Percentiles rank a stretch among this genome's conserved stretches.
Conservation (phyloP, 2,888 invertebrate genomes). For the Cryptocephalus moraei region DNA sequence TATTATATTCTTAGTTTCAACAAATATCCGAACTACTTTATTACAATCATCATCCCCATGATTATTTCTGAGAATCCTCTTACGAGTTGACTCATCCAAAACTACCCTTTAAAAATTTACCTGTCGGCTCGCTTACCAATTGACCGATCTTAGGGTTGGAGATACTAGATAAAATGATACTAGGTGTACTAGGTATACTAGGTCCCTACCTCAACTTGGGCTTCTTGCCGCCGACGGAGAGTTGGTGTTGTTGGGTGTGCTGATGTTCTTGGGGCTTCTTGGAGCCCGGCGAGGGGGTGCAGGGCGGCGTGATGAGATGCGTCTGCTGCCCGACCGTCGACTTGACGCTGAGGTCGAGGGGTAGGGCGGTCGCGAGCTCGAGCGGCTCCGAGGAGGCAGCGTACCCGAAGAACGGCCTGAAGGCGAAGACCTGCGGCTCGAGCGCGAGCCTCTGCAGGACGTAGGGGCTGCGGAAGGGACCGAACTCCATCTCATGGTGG, state of each 20-base stretch:
- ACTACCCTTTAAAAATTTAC: no score
- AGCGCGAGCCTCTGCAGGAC: slow-evolving; percentile 31
- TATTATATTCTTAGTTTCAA: no score
- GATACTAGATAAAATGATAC: no score
- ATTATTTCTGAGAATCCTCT: no score
- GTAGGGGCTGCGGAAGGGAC: slow-evolving; percentile 15
- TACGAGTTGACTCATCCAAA: no score
- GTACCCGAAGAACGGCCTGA: slow-evolving; percentile 16
- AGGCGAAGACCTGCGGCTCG: slow-evolving; percentile 27
- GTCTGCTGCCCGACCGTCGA: slow-evolving; percentile 21
- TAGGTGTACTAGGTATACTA: no score
- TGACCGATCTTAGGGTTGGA: no score
- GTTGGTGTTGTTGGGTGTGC: background rate
- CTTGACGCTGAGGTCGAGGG: slow-evolving; percentile 69
- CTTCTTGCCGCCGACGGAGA: slow-evolving; percentile 32
- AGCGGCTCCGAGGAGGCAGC: slow-evolving; percentile 47
- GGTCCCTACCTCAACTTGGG: slow-evolving; percentile 21
- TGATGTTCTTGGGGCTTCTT: slow-evolving; percentile 10
- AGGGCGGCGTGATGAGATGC: slow-evolving; percentile 66
- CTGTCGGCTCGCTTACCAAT: no score
- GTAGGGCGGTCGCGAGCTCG: slow-evolving; percentile 43
- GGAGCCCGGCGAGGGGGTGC: slow-evolving; percentile 55
- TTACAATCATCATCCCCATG: no score
- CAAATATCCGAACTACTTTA: no score
- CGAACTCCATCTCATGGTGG: slow-evolving; percentile 29